Evolutionary conservation across 2,888 invertebrate species (phyloP).

Genomic region (Carabus problematicus): DNA sequence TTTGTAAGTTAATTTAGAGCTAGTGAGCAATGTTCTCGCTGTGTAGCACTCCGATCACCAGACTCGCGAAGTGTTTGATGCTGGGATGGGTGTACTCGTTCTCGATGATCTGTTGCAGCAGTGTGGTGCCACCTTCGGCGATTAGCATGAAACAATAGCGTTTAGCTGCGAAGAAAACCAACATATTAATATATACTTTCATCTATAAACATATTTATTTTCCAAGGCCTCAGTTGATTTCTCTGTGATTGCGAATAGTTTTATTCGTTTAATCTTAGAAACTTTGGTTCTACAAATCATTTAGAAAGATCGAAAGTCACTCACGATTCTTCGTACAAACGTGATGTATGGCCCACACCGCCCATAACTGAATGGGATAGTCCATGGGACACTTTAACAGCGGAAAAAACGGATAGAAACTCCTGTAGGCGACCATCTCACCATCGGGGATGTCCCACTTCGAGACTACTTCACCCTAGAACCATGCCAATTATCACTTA

Average conservation of each 20-base stretch:
- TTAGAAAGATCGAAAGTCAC: slow-evolving; percentile 48
- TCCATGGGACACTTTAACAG: slow-evolving; percentile 66
- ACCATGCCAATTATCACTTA: background rate
- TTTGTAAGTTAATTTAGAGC: background rate
- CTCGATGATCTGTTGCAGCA: slow-evolving; percentile 59
- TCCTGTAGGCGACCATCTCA: slow-evolving; percentile 79
- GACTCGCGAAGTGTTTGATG: slow-evolving; percentile 55
- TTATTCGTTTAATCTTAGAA: no score
- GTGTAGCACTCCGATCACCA: slow-evolving; percentile 52
- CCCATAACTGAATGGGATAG: slow-evolving; percentile 76
- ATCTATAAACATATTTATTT: no score
- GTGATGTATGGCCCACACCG: slow-evolving; percentile 80
- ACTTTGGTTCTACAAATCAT: slow-evolving; percentile 30
- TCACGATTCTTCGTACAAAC: slow-evolving; percentile 77
- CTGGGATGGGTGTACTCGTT: slow-evolving; percentile 54
- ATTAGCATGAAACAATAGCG: slow-evolving; percentile 72
- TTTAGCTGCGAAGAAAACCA: slow-evolving; percentile 60
- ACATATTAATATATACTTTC: background rate
- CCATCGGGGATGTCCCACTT: slow-evolving; percentile 73
- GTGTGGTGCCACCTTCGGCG: slow-evolving; percentile 66
- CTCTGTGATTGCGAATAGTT: no score
- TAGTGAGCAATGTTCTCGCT: slow-evolving; percentile 6
- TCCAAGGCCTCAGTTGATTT: no score
- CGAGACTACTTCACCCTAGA: slow-evolving; percentile 63
- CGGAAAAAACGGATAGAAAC: slow-evolving; percentile 76